phyloP scores from a whole-genome alignment of 1,140 invertebrate genomes.

The Potamilus streckersoni region DNA sequence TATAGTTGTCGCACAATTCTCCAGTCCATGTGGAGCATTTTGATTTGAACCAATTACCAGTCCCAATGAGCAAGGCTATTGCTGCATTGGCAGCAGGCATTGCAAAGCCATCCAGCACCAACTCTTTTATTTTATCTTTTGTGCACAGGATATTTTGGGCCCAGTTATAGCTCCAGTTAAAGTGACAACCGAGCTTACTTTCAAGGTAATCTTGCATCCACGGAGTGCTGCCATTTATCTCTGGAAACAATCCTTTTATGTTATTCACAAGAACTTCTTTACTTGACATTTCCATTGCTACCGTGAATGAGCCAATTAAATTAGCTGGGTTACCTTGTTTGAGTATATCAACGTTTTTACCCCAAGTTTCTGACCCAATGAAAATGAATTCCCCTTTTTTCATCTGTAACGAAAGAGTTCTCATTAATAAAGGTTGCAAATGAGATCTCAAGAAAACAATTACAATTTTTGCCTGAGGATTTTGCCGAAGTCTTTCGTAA shows the following conservation, averaged over 20 bases:
- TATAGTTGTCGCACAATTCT: not conserved
- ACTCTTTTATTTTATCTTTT: not conserved
- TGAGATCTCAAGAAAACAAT: constrained; percentile 18
- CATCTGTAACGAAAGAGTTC: not conserved
- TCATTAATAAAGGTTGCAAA: constrained; percentile 2
- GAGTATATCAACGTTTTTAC: not conserved
- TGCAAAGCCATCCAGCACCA: not conserved
- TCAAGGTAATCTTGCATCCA: constrained; percentile 10
- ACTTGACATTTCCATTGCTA: constrained; percentile 9
- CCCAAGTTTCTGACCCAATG: constrained; percentile 21
- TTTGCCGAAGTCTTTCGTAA: constrained; percentile 6
- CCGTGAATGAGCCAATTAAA: constrained; percentile 6
- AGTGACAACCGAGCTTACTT: constrained; percentile 8
- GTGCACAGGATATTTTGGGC: not conserved
- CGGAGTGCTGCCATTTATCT: not conserved
- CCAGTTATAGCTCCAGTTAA: constrained; percentile 11
- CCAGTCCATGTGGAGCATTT: not conserved
- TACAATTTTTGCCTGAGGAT: constrained; percentile 16
- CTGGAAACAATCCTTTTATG: not conserved
- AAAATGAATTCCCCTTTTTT: constrained; percentile 18
- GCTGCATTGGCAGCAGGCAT: not conserved
- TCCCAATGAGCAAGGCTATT: not conserved
- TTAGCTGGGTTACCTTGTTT: not conserved
- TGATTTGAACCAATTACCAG: not conserved
- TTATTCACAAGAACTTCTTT: constrained; percentile 5